These are phyloP conservation scores for Cotesia vestalis DNA, from an alignment of 1,140 invertebrate species.

Conservation along the genomic window DNA sequence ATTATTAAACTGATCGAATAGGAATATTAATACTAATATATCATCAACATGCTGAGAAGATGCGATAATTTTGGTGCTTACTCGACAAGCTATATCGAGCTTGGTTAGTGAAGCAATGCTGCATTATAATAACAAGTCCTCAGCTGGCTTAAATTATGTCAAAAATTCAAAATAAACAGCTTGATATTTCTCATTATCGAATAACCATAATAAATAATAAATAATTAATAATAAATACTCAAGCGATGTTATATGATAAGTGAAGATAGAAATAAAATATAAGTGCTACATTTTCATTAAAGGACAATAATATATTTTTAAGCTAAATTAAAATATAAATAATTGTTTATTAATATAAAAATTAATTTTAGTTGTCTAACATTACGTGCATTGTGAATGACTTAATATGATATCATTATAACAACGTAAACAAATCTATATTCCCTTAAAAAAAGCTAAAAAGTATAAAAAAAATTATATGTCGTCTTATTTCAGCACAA, in stretches of 20 bases:
- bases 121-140: too few species aligned
- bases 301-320: conserved; percentile 68
- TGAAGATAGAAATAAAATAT: conserved; percentile 19
- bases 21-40: too few species aligned
- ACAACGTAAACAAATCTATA: conserved; percentile 1
- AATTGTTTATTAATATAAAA: conserved; percentile 24
- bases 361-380: conserved; percentile 6
- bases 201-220: not conserved
- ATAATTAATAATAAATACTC: conserved; percentile 5
- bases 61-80: too few species aligned
- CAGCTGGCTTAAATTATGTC: too few species aligned
- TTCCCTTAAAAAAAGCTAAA: not conserved
- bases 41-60: too few species aligned
- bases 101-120: too few species aligned
- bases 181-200: too few species aligned
- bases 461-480: conserved; percentile 2
- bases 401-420: not conserved
- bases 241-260: conserved; percentile 8
- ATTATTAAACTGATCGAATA: too few species aligned
- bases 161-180: too few species aligned
- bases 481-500: conserved; percentile 30
- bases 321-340: conserved; percentile 45
- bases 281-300: conserved; percentile 64
- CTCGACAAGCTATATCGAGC: too few species aligned
- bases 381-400: conserved; percentile 9